Percentiles rank a stretch among this genome's conserved stretches.
Evolutionary conservation across 2,888 invertebrate genomes (phyloP).

Genomic region (Sycophila texana): DNA sequence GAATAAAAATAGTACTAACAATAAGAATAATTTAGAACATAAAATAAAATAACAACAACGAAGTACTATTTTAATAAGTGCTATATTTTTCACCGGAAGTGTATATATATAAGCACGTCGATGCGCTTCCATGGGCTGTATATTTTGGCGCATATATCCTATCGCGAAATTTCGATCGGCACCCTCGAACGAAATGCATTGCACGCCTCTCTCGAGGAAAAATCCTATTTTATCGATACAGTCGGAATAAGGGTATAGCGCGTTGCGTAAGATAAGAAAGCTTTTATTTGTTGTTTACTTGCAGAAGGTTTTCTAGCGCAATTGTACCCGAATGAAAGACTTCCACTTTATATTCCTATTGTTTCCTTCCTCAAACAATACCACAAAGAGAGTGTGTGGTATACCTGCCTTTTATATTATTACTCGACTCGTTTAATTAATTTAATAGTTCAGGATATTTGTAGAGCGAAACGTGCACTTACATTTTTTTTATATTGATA

Average conservation of each 20-base stretch:
- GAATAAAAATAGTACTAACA: no score
- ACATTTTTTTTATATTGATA: no score
- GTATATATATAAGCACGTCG: background rate
- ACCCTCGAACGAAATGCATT: background rate
- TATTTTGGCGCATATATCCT: background rate
- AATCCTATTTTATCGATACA: constrained; percentile 9
- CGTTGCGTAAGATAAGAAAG: constrained; percentile 33
- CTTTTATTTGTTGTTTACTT: constrained; percentile 25
- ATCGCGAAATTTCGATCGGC: constrained; percentile 2
- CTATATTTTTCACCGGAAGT: no score
- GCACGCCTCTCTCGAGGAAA: background rate
- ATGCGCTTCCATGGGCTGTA: background rate
- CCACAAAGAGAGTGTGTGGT: background rate
- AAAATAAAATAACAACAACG: no score
- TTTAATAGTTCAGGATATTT: no score
- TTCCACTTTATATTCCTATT: constrained; percentile 13
- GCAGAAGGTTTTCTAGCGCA: constrained; percentile 27
- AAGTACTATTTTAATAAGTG: no score
- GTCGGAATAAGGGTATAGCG: background rate
- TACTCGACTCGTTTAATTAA: no score
- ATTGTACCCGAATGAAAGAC: constrained; percentile 26
- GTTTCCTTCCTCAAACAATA: background rate
- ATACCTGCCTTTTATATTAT: no score
- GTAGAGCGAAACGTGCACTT: no score
- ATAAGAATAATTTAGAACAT: no score